Base-by-base conservation (phyloP, 2,113 vertebrate genomes). In the Epinephelus moara region DNA sequence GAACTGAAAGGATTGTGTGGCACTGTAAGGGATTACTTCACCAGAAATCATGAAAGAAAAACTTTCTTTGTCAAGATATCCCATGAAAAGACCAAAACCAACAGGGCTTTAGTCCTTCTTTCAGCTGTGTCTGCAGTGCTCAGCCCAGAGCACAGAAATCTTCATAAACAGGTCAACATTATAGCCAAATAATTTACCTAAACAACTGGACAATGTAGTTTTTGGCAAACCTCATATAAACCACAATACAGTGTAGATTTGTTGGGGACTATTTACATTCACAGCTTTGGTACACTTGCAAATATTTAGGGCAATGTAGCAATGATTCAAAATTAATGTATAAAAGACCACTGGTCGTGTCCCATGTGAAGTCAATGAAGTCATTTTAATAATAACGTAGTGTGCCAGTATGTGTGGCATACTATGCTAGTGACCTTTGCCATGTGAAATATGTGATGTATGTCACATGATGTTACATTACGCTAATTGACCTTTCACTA, bases 1-100 rank as follows among this genome's bases (percentile, higher is more conserved):
- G 33, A 81, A 68, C 47, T 50, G 55, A 69, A 45, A 27, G 49
- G 45, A 67, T 18, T 59, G 25, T 45, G 45, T 53, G 52, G n/a
- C 30, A 25, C 42, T 75, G 62, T 57, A 57, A 82, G 84, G 27
- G 12, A 23, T 60, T 23, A 47, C 13, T 42, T 82, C 40, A 37
- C 33, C 33, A 37, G 7, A 37, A 37, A 37, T 37, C 33, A 37
- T 37, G 33, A 37, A 37, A 37, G 6, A 37, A 37, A 37, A 37
- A 37, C 33, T 37, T 37, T 37, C 33, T 37, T 37, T 42, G n/a
- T 62, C 12, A 52, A 25, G 11, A 52, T 33, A 74, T 49, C 64
- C 18, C 3, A 9, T 21, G 4, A 66, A 75, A 40, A 78, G 14
- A 60, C 10, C 2, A 50, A 37, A 55, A 17, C 7, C 13, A 57